These are phyloP conservation scores for Aleiodes leptofemur DNA, from an alignment of 2,888 invertebrate genomes.

Conservation along the genomic window DNA sequence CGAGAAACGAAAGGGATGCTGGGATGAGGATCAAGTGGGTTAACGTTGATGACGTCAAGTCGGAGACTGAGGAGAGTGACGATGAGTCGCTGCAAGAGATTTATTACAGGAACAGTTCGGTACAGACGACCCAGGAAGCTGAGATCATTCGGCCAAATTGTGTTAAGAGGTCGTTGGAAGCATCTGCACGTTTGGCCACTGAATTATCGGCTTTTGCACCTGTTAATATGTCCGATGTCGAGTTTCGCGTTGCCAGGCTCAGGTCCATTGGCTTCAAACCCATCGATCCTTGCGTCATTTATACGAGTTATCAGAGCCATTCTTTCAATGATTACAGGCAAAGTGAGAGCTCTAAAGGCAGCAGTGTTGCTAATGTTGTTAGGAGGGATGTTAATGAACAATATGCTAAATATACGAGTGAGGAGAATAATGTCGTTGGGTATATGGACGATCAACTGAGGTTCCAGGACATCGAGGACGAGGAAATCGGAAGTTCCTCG, in stretches of 20 bases:
- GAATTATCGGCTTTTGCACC: conserved; percentile 68
- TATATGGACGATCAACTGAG: conserved; percentile 71
- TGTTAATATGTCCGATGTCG: conserved; percentile 65
- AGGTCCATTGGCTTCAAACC: conserved; percentile 71
- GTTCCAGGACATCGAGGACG: conserved; percentile 71
- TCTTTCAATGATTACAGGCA: conserved; percentile 27
- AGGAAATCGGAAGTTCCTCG: conserved; percentile 24
- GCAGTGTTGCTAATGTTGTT: conserved; percentile 26
- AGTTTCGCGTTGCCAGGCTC: conserved; percentile 64
- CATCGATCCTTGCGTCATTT: conserved; percentile 56
- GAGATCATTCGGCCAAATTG: conserved; percentile 12
- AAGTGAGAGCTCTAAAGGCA: not conserved
- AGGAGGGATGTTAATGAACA: conserved; percentile 66
- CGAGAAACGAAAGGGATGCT: conserved; percentile 18
- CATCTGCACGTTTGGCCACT: conserved; percentile 25
- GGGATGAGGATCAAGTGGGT: conserved; percentile 57
- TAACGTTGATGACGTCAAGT: conserved; percentile 57
- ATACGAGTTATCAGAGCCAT: not conserved
- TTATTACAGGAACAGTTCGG: conserved; percentile 10
- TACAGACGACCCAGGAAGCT: not conserved
- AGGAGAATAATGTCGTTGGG: conserved; percentile 67
- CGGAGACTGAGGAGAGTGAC: conserved; percentile 47
- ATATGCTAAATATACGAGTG: conserved; percentile 69
- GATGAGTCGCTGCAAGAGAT: conserved; percentile 29
- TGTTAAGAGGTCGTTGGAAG: conserved; percentile 8